phyloP scores from a whole-genome alignment of 2,113 vertebrate species.

The Planiliza haematocheilus region DNA sequence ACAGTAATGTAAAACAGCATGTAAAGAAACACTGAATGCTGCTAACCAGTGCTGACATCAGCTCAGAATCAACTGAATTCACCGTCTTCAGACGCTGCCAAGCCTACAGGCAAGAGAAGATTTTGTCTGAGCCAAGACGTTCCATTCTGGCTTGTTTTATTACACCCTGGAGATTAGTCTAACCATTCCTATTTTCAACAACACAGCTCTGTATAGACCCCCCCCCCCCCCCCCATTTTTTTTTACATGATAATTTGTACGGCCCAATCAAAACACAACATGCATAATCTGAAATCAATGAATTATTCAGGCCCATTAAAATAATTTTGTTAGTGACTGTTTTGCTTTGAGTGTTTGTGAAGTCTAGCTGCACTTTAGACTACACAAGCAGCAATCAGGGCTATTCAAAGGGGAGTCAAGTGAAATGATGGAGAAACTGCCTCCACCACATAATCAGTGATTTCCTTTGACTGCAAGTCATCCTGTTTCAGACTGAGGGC shows the following conservation, averaged over 20 bases:
- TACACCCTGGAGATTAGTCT: slow-evolving; percentile 40
- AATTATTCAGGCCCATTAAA: slow-evolving; percentile 72
- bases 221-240: slow-evolving; percentile 1
- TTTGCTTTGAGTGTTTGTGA: slow-evolving; percentile 67
- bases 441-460: slow-evolving; percentile 54
- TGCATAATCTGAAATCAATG: slow-evolving; percentile 62
- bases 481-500: slow-evolving; percentile 20
- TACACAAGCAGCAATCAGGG: slow-evolving; percentile 67
- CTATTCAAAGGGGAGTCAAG: slow-evolving; percentile 52
- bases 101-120: slow-evolving; percentile 50
- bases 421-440: slow-evolving; percentile 49
- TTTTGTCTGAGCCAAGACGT: slow-evolving; percentile 51
- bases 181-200: slow-evolving; percentile 45
- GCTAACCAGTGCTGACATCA: slow-evolving; percentile 37
- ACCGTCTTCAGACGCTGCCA: slow-evolving; percentile 57
- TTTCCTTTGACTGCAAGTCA: slow-evolving; percentile 45
- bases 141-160: slow-evolving; percentile 55
- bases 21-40: slow-evolving; percentile 37
- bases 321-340: slow-evolving; percentile 67
- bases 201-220: slow-evolving; percentile 20
- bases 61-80: slow-evolving; percentile 31
- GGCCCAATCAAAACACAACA: slow-evolving; percentile 64
- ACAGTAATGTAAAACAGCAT: slow-evolving; percentile 44
- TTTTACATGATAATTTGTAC: slow-evolving; percentile 34
- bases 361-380: slow-evolving; percentile 55